Evolutionary conservation across 2,888 invertebrate genomes (phyloP), one percentile per base, ranked within the genome.

Genomic region (Ochropacha duplaris): DNA sequence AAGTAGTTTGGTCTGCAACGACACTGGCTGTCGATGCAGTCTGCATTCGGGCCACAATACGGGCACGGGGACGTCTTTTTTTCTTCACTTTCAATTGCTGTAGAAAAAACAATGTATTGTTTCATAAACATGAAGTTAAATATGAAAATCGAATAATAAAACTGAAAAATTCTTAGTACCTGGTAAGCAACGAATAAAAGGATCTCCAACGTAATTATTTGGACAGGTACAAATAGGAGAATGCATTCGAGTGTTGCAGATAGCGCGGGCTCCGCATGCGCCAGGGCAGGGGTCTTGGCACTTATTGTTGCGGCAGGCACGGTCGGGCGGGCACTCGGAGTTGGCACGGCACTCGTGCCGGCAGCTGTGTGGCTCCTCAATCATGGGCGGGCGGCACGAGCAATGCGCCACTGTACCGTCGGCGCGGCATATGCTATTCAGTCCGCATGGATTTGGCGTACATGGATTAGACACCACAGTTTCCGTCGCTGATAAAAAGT

Each of bases 171-270:
- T 19, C 16, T 26, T 44, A 89, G 82, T 92, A 96, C 96, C 95
- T 87, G 83, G 84, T 68, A 90, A 88, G 80, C 95, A 96, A 67
- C 93, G 94, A 65, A 90, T 90, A 86, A 96, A 97, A 52, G 97
- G 96, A 93, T 97, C 95, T 26, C 97, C 97, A 50, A 94, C 94
- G 78, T 94, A 96, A 64, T 94, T 94, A 51, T 87, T 72, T 31
- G 94, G 94, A 72, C 97, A 97, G 26, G 94, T 94, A 82, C 98
- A 98, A 65, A 95, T 94, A n/a, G 97, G 96, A 51, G 95, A 93
- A 76, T 97, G 97, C 66, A 95, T 94, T 24, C 95, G 94, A 14
- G 96, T 95, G 72, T 94, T 94, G 73, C 97, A 97, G 64, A 94
- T 84, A 1, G 96, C 96, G 78, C 95, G 95, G 54, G 94, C 91